Percentiles rank a stretch among this genome's conserved stretches.
phyloP scores from a whole-genome alignment of 2,888 invertebrate genomes.

The Lottia scabra region DNA sequence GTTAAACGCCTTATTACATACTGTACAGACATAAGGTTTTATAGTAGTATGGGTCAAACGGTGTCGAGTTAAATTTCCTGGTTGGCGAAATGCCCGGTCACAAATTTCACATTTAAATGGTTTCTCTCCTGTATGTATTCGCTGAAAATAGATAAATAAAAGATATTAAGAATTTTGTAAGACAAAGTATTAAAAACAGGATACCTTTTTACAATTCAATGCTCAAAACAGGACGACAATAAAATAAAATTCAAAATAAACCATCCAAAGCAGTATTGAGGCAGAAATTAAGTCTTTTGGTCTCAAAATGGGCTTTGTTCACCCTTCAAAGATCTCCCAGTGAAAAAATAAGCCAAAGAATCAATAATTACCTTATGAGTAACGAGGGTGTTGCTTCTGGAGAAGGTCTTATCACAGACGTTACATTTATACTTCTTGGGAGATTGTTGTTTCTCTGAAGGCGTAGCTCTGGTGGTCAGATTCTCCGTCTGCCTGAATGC shows the following conservation, averaged over 20 bases:
- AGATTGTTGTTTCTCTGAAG: conserved; percentile 48
- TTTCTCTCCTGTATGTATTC: conserved; percentile 69
- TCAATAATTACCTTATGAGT: conserved; percentile 70
- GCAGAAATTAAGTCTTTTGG: too few species aligned
- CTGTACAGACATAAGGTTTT: conserved; percentile 71
- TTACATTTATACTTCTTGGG: conserved; percentile 71
- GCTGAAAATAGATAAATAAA: conserved; percentile 44
- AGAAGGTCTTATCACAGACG: conserved; percentile 71
- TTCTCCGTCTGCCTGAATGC: not conserved
- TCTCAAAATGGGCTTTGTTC: too few species aligned
- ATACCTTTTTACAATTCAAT: too few species aligned
- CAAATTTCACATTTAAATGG: conserved; percentile 67
- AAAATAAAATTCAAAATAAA: too few species aligned
- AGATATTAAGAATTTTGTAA: not conserved
- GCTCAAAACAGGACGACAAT: too few species aligned
- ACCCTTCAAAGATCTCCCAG: too few species aligned
- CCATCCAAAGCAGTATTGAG: too few species aligned
- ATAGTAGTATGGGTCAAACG: conserved; percentile 71
- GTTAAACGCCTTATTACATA: conserved; percentile 72
- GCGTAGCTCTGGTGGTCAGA: conserved; percentile 5
- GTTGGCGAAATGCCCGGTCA: conserved; percentile 70
- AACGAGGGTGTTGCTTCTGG: conserved; percentile 71
- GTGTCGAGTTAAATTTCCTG: conserved; percentile 72
- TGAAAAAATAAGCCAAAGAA: too few species aligned
- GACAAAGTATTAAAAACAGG: too few species aligned